phyloP scores from a whole-genome alignment of 1,140 invertebrate genomes.

The Telenomus remus region DNA sequence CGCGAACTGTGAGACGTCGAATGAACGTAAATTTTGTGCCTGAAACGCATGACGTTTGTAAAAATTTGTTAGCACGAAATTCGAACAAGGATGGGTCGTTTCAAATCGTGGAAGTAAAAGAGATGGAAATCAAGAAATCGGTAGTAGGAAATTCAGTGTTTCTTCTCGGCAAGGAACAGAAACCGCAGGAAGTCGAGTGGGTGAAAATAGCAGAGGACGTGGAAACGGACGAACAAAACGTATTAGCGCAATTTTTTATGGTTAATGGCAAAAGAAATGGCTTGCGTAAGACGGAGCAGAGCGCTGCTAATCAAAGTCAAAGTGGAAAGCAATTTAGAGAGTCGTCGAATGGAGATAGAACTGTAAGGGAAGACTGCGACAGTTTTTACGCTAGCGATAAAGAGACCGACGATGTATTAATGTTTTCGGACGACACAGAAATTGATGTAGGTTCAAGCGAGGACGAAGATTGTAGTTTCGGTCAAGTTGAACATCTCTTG shows the following conservation, averaged over 20 bases:
- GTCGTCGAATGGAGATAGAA: conserved; percentile 60
- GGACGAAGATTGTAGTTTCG: conserved; percentile 63
- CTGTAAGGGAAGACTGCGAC: conserved; percentile 72
- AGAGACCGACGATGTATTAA: conserved; percentile 80
- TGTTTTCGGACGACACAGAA: conserved; percentile 82
- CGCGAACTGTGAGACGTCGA: conserved; percentile 64
- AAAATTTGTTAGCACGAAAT: too few species aligned
- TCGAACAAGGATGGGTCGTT: conserved; percentile 65
- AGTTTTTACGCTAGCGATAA: conserved; percentile 81
- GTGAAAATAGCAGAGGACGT: conserved; percentile 70
- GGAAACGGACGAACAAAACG: conserved; percentile 77
- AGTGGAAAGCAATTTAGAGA: conserved; percentile 55
- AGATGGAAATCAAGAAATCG: conserved; percentile 77
- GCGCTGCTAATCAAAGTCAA: too few species aligned
- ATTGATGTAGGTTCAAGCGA: conserved; percentile 72
- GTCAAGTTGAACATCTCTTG: conserved; percentile 66
- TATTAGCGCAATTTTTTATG: conserved; percentile 1
- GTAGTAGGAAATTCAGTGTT: conserved; percentile 73
- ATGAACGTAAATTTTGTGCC: conserved; percentile 67
- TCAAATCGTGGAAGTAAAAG: conserved; percentile 77
- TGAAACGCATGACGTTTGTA: conserved; percentile 66
- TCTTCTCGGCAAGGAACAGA: conserved; percentile 67
- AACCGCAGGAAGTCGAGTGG: conserved; percentile 72
- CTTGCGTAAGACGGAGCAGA: not conserved
- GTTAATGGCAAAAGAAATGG: conserved; percentile 12